These are phyloP conservation scores for Equus quagga DNA, from an alignment of 2,113 vertebrate genomes.

Conservation along the genomic window DNA sequence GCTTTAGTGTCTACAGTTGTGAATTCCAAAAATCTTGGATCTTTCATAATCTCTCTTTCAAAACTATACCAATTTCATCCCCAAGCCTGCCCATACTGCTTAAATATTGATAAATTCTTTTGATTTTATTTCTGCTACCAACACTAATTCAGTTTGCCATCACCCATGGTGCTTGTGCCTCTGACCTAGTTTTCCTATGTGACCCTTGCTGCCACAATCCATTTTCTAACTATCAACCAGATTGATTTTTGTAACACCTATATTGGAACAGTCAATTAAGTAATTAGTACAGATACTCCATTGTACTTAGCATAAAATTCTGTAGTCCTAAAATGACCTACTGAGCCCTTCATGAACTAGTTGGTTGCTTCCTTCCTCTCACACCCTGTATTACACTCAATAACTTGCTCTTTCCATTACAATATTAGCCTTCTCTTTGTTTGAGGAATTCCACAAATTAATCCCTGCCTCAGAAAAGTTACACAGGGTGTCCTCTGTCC, in stretches of 20 bases:
- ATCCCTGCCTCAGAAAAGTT: not conserved
- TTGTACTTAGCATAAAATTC: conserved; percentile 5
- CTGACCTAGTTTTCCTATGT: not conserved
- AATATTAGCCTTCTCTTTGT: not conserved
- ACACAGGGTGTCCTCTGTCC: not conserved
- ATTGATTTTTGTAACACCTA: conserved; percentile 7
- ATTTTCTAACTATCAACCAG: not conserved
- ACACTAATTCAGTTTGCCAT: not conserved
- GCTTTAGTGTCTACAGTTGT: not conserved
- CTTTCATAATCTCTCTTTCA: not conserved
- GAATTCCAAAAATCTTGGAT: not conserved
- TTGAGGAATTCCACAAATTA: not conserved
- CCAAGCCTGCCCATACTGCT: not conserved
- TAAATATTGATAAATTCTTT: not conserved
- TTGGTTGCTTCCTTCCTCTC: not conserved
- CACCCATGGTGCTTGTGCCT: not conserved
- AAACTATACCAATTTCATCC: not conserved
- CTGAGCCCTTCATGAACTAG: not conserved
- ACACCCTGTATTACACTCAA: not conserved
- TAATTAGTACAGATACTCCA: not conserved
- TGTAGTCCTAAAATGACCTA: not conserved
- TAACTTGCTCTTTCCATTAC: not conserved
- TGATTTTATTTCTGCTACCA: not conserved
- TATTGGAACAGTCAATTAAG: not conserved
- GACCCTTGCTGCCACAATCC: not conserved